A percentile compares a stretch with the other conserved stretches of the same genome.
Conservation (phyloP, 1,140 invertebrate species). For the Cylas formicarius region DNA sequence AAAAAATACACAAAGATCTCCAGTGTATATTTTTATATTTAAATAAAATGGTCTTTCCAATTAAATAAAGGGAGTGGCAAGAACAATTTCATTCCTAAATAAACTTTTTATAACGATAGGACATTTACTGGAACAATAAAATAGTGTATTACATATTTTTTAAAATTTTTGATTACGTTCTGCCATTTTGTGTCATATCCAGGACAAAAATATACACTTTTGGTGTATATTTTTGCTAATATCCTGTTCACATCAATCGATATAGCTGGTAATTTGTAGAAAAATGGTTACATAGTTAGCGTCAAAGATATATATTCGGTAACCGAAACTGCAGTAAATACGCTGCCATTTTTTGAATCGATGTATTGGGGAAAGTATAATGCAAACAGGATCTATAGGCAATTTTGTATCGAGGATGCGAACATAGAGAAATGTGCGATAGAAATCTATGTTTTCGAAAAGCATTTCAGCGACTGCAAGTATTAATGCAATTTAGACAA, state of each 20-base stretch:
- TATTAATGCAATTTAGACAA: background rate
- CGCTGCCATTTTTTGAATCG: constrained; percentile 8
- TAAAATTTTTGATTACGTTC: too few species aligned
- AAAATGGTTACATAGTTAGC: background rate
- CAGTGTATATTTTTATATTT: too few species aligned
- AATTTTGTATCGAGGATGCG: background rate
- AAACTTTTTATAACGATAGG: too few species aligned
- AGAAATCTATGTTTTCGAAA: constrained; percentile 9
- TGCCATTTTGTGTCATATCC: too few species aligned
- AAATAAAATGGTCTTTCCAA: too few species aligned
- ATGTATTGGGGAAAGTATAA: constrained; percentile 3
- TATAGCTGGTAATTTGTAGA: background rate
- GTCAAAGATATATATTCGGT: background rate
- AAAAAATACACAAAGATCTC: too few species aligned
- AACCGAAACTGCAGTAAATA: constrained; percentile 1
- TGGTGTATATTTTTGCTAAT: too few species aligned
- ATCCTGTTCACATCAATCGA: background rate
- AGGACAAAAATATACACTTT: too few species aligned
- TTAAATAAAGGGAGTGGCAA: too few species aligned
- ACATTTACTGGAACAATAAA: too few species aligned
- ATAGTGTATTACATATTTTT: background rate
- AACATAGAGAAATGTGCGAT: background rate
- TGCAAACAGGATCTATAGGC: background rate
- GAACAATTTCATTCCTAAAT: too few species aligned
- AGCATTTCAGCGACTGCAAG: constrained; percentile 3